phyloP scores from a whole-genome alignment of 2,888 invertebrate species.

The Cheilosia variabilis region DNA sequence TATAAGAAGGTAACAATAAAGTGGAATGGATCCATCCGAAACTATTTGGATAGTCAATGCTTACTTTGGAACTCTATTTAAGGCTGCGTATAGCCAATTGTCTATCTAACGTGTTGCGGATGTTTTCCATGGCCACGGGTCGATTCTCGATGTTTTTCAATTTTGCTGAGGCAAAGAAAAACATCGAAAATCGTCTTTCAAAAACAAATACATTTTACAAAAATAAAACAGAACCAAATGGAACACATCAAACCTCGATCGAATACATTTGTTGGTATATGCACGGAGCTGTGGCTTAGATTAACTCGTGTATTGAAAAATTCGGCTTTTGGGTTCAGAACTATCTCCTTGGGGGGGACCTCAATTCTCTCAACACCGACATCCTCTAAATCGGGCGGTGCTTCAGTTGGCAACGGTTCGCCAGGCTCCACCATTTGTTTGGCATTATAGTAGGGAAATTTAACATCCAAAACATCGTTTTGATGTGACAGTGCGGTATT shows the following conservation, averaged over 20 bases:
- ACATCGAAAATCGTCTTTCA: slow-evolving; percentile 28
- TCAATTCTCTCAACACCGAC: slow-evolving; percentile 86
- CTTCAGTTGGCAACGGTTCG: slow-evolving; percentile 85
- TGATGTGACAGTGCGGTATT: slow-evolving; percentile 89
- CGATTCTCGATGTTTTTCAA: slow-evolving; percentile 25
- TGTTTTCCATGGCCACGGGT: slow-evolving; percentile 13
- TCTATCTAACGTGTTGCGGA: slow-evolving; percentile 76
- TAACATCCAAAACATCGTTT: slow-evolving; percentile 85
- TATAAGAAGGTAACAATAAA: slow-evolving; percentile 1
- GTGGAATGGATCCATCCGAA: slow-evolving; percentile 60
- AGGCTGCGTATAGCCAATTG: slow-evolving; percentile 61
- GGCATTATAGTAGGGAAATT: slow-evolving; percentile 88
- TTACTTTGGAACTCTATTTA: slow-evolving; percentile 38
- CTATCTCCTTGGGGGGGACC: slow-evolving; percentile 86
- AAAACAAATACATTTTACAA: slow-evolving; percentile 33
- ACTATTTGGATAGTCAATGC: slow-evolving; percentile 76
- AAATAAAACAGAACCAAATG: slow-evolving; percentile 10
- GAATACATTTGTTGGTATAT: slow-evolving; percentile 98
- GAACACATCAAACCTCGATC: slow-evolving; percentile 88
- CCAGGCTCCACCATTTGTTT: slow-evolving; percentile 88
- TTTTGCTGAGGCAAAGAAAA: neutral
- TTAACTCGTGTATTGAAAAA: slow-evolving; percentile 92
- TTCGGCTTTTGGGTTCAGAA: slow-evolving; percentile 88
- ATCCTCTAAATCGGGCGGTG: slow-evolving; percentile 84
- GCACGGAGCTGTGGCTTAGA: slow-evolving; percentile 93